Conservation (phyloP, 2,113 vertebrate genomes). For the Percina caprodes region DNA sequence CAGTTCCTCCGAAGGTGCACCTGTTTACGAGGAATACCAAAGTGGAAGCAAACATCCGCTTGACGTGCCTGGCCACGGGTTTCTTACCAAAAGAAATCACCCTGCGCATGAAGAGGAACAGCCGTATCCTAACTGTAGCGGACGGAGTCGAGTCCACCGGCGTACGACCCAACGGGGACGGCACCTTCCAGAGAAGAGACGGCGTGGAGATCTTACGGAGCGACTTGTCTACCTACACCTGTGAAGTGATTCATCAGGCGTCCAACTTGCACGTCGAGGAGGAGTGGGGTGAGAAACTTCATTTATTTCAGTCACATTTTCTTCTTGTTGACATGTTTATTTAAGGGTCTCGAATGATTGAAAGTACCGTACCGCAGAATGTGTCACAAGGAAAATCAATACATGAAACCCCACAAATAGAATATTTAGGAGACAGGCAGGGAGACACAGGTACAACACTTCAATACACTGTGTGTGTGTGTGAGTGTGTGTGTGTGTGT, state of each 20-base stretch:
- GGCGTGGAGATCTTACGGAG: conserved; percentile 42
- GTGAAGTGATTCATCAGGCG: background rate
- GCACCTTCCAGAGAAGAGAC: conserved; percentile 60
- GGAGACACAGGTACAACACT: no score
- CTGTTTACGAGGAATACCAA: background rate
- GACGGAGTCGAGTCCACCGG: background rate
- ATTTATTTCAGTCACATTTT: no score
- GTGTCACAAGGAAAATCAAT: background rate
- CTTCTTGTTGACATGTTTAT: background rate
- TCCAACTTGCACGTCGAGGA: accelerated
- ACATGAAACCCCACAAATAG: no score
- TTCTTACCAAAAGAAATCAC: conserved; percentile 53
- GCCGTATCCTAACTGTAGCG: accelerated
- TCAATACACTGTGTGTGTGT: no score
- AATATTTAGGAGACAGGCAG: no score
- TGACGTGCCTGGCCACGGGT: conserved; percentile 73
- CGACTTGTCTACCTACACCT: background rate
- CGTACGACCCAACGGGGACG: conserved; percentile 51
- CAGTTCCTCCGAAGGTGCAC: conserved; percentile 41
- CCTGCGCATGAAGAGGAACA: conserved; percentile 33
- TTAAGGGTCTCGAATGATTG: background rate
- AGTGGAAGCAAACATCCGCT: accelerated
- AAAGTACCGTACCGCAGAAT: no score
- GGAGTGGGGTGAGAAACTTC: conserved; percentile 41
- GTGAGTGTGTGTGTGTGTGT: no score